Evolutionary conservation across 2,888 invertebrate genomes (phyloP).

Genomic region (Chymomyza caudatula): DNA sequence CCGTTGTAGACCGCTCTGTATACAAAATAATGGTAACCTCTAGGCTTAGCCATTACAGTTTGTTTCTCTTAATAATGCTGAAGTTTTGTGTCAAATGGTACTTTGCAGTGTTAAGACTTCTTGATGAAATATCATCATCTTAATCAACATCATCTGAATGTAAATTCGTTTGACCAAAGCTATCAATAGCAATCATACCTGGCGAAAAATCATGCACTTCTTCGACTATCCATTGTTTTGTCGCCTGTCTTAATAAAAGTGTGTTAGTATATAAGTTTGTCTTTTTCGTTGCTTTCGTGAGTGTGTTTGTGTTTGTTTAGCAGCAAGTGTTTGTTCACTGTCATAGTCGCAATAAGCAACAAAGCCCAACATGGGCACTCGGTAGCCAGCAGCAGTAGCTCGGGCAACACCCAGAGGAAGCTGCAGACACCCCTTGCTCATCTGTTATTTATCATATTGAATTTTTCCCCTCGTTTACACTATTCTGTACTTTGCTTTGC

Average conservation of each 20-base stretch:
- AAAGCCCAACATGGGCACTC: constrained; percentile 28
- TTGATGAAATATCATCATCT: no score
- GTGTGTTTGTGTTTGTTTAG: constrained; percentile 3
- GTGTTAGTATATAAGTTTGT: constrained; percentile 16
- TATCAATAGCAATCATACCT: background rate
- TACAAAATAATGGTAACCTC: no score
- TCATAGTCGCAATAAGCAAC: constrained; percentile 57
- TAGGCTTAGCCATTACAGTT: no score
- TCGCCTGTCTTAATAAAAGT: background rate
- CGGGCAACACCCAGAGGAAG: background rate
- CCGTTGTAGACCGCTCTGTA: no score
- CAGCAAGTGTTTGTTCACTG: constrained; percentile 39
- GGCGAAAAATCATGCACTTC: background rate
- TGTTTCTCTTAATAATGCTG: no score
- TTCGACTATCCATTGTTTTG: background rate
- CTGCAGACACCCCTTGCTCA: constrained; percentile 61
- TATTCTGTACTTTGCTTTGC: constrained; percentile 28
- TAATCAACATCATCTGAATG: no score
- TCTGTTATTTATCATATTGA: constrained; percentile 63
- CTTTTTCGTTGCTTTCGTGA: constrained; percentile 30
- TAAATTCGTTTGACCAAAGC: background rate
- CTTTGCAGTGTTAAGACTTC: no score
- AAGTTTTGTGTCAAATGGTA: no score
- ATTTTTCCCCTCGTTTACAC: background rate
- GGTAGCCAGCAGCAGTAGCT: constrained; percentile 2